These are phyloP conservation scores for Neotoma lepida DNA, from an alignment of 2,113 vertebrate genomes.

Conservation along the genomic window DNA sequence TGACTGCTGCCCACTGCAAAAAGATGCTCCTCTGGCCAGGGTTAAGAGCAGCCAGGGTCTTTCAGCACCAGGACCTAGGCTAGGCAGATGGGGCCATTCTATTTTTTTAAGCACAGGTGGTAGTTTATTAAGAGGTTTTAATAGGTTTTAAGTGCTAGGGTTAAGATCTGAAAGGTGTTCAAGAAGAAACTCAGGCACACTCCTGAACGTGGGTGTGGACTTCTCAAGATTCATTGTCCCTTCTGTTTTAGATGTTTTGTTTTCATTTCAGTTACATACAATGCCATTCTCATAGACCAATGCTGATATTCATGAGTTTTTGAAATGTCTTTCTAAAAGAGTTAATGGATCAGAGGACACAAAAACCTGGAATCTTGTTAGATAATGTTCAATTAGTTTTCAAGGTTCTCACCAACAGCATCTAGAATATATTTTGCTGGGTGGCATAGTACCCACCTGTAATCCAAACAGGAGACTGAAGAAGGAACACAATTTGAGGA, in stretches of 20 bases:
- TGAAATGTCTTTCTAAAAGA: background rate
- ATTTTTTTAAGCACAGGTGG: background rate
- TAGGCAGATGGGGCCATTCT: background rate
- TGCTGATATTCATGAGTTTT: background rate
- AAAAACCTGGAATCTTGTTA: background rate
- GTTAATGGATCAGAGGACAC: background rate
- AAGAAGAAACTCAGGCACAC: background rate
- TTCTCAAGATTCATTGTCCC: background rate
- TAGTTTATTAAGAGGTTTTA: background rate
- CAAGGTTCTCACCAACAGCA: background rate
- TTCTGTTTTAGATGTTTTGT: background rate
- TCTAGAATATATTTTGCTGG: background rate
- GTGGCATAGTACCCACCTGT: background rate
- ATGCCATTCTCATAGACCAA: background rate
- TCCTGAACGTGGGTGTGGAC: background rate
- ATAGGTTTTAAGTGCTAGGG: background rate
- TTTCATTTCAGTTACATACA: background rate
- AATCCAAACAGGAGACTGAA: background rate
- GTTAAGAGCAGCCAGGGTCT: background rate
- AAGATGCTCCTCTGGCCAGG: background rate
- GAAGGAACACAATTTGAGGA: background rate
- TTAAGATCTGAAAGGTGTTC: background rate
- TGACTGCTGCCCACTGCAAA: background rate
- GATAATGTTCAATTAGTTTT: background rate
- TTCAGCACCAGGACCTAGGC: background rate